phyloP scores from a whole-genome alignment of 37 sponge, comb jelly and placozoan species.

The Hexactinellida sp. region DNA sequence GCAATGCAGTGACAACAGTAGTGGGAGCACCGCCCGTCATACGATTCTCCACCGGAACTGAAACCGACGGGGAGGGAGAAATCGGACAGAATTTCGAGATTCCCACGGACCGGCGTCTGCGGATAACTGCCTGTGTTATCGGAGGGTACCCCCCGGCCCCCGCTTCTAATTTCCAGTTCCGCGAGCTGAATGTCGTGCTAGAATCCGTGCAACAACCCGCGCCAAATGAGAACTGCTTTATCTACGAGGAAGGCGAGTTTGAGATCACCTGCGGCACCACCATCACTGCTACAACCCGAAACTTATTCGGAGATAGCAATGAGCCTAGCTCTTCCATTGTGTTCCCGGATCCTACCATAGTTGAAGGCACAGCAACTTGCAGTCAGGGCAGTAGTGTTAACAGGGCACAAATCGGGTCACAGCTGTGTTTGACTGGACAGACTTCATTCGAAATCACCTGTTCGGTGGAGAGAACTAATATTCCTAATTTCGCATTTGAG shows the following conservation, averaged over 20 bases:
- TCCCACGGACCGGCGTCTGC: neutral
- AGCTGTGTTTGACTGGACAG: neutral
- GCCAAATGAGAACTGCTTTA: neutral
- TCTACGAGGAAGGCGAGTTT: neutral
- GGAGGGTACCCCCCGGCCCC: neutral
- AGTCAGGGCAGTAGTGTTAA: neutral
- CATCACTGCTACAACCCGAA: neutral
- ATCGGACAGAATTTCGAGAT: neutral
- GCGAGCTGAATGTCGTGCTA: neutral
- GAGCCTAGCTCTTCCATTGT: neutral
- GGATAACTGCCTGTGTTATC: neutral
- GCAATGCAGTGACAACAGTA: neutral
- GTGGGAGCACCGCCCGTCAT: neutral
- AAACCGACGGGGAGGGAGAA: conserved; percentile 1
- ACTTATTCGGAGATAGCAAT: neutral
- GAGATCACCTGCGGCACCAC: neutral
- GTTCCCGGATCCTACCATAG: neutral
- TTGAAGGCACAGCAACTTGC: neutral
- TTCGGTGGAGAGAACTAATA: neutral
- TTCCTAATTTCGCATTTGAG: neutral
- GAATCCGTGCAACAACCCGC: neutral
- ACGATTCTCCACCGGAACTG: neutral
- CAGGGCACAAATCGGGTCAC: neutral
- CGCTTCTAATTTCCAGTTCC: neutral
- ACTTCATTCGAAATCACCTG: neutral